phyloP scores from a whole-genome alignment of 2,888 invertebrate species.

The Automeris io region DNA sequence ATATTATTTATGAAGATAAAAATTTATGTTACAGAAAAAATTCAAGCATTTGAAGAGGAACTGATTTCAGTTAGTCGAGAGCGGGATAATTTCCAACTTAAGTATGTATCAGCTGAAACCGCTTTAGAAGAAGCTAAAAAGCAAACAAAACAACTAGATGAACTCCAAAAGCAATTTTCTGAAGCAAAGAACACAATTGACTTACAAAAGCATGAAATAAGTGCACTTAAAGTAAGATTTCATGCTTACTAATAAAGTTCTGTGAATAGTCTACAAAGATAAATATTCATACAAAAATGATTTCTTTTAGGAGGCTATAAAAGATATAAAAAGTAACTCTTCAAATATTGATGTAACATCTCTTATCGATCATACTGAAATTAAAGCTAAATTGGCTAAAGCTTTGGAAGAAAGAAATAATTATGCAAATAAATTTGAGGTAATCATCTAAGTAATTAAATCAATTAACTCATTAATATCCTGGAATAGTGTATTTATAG shows the following conservation, averaged over 20 bases:
- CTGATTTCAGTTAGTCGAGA: conserved; percentile 61
- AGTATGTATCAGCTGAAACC: conserved; percentile 68
- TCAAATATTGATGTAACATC: conserved; percentile 48
- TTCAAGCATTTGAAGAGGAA: conserved; percentile 67
- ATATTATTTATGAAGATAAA: background rate
- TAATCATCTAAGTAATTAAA: conserved; percentile 26
- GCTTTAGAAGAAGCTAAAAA: conserved; percentile 74
- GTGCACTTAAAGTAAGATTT: conserved; percentile 52
- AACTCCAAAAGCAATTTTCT: conserved; percentile 58
- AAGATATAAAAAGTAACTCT: conserved; percentile 48
- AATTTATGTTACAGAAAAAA: conserved; percentile 39
- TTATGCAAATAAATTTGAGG: conserved; percentile 61
- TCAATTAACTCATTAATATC: background rate
- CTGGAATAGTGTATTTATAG: background rate
- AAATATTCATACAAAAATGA: background rate
- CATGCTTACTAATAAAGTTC: background rate
- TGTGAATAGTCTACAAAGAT: background rate
- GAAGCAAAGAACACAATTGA: conserved; percentile 62
- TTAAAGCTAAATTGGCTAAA: conserved; percentile 64
- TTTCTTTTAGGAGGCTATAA: conserved; percentile 54
- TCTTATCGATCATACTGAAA: conserved; percentile 62
- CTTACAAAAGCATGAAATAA: conserved; percentile 61
- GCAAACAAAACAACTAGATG: conserved; percentile 74
- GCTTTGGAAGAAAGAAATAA: conserved; percentile 52
- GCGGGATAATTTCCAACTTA: conserved; percentile 62